Evolutionary conservation across 1,140 invertebrate genomes (phyloP).

Genomic region (Calliopsis andreniformis): DNA sequence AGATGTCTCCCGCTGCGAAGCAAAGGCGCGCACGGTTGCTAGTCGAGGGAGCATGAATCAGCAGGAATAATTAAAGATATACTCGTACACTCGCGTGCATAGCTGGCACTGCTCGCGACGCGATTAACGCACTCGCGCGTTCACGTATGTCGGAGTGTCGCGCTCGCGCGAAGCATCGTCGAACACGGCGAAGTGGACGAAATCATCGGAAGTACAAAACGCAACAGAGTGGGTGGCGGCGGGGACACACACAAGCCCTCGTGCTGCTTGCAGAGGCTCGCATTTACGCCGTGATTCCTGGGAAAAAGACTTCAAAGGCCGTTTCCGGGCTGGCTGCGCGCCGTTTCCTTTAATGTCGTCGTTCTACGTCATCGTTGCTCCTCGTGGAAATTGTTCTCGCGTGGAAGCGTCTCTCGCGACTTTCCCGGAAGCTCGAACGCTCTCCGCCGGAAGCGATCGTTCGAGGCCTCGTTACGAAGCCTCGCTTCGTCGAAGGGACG

Average conservation of each 20-base stretch:
- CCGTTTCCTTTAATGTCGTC: slow-evolving; percentile 17
- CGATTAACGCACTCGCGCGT: slow-evolving; percentile 49
- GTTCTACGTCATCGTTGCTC: background rate
- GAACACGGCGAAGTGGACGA: background rate
- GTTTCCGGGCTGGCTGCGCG: background rate
- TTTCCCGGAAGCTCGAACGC: background rate
- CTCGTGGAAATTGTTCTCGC: slow-evolving; percentile 30
- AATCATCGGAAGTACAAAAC: slow-evolving; percentile 22
- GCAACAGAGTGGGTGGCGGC: too few species aligned
- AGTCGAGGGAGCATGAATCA: slow-evolving; percentile 50
- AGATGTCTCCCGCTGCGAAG: slow-evolving; percentile 10
- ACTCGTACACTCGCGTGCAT: background rate
- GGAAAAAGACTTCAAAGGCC: slow-evolving; percentile 37
- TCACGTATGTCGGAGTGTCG: slow-evolving; percentile 28
- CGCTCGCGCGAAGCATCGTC: background rate
- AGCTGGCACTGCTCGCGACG: slow-evolving; percentile 27
- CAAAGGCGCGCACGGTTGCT: slow-evolving; percentile 40
- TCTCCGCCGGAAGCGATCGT: slow-evolving; percentile 9
- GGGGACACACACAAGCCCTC: too few species aligned
- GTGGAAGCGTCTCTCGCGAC: slow-evolving; percentile 7
- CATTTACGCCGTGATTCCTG: slow-evolving; percentile 12
- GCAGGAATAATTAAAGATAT: slow-evolving; percentile 62
- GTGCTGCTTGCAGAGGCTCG: background rate
- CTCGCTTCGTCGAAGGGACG: background rate
- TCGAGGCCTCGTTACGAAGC: background rate